A percentile compares a stretch with the other conserved stretches of the same genome.
Evolutionary conservation across 2,797 vertebrate species (phyloP).

Genomic region (Anabas testudineus): DNA sequence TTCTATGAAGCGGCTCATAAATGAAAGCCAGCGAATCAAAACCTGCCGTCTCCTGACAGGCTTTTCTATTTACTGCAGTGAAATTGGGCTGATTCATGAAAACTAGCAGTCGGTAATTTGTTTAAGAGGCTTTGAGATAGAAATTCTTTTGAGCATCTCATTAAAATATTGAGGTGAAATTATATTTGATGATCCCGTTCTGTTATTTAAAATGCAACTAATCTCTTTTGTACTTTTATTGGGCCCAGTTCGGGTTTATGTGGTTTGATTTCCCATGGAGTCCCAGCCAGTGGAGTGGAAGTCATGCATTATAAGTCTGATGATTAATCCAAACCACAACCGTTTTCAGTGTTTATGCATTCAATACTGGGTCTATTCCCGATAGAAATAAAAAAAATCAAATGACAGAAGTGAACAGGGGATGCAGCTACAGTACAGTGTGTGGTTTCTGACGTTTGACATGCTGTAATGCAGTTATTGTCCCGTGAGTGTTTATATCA

Average conservation of each 20-base stretch:
- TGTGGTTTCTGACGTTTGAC: neutral
- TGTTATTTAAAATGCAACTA: constrained; percentile 14
- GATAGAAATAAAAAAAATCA: no score
- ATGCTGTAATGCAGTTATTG: neutral
- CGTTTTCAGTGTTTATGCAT: neutral
- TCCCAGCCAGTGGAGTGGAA: constrained; percentile 5
- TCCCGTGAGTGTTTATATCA: neutral
- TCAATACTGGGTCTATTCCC: no score
- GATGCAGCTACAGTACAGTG: neutral
- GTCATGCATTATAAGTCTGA: neutral
- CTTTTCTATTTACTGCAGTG: neutral
- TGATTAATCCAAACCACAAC: constrained; percentile 10
- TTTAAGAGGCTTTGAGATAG: neutral
- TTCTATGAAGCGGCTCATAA: constrained; percentile 7
- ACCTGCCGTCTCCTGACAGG: constrained; percentile 1
- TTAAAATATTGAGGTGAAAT: constrained; percentile 22
- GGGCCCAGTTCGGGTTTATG: constrained; percentile 4
- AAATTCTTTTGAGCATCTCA: neutral
- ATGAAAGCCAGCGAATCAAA: constrained; percentile 6
- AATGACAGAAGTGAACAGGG: neutral
- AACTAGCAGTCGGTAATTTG: neutral
- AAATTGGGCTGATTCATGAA: constrained; percentile 11
- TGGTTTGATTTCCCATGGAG: constrained; percentile 21
- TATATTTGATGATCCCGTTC: constrained; percentile 9
- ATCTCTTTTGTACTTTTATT: constrained; percentile 12